Conservation (phyloP, 2,888 invertebrate genomes). For the Brenthis hecate region DNA sequence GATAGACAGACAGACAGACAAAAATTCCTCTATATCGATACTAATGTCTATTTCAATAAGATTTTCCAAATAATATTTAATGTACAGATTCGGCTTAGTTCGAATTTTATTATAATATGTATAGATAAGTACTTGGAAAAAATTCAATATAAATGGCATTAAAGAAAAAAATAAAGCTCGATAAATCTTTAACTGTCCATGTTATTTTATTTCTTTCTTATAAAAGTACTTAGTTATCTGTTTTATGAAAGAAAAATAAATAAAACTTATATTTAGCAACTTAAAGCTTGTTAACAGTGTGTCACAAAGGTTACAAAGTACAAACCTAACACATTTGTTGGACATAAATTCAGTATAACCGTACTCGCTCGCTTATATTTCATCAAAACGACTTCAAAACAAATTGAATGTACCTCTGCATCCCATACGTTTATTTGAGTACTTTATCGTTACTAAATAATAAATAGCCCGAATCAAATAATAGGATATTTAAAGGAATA, state of each 20-base stretch:
- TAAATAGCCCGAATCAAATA: slow-evolving; percentile 38
- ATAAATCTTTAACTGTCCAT: not conserved
- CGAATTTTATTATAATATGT: no score
- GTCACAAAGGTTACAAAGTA: slow-evolving; percentile 20
- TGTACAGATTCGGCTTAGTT: no score
- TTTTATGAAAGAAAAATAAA: no score
- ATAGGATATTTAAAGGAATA: slow-evolving; percentile 25
- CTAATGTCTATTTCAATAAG: no score
- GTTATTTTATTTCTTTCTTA: no score
- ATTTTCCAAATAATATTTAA: no score
- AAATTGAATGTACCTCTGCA: slow-evolving; percentile 59
- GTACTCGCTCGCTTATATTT: slow-evolving; percentile 53
- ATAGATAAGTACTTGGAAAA: no score
- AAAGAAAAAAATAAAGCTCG: no score
- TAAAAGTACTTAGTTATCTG: no score
- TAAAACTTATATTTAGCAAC: not conserved
- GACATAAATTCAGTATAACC: slow-evolving; percentile 56
- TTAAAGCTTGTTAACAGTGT: slow-evolving; percentile 11
- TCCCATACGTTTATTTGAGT: slow-evolving; percentile 38
- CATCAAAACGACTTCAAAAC: slow-evolving; percentile 62
- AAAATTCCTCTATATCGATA: no score
- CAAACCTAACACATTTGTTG: slow-evolving; percentile 46
- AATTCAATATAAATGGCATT: no score
- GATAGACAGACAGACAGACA: no score
- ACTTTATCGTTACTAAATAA: slow-evolving; percentile 42